Evolutionary conservation across 2,888 invertebrate genomes (phyloP).

Genomic region (Oxyteleia sp.): DNA sequence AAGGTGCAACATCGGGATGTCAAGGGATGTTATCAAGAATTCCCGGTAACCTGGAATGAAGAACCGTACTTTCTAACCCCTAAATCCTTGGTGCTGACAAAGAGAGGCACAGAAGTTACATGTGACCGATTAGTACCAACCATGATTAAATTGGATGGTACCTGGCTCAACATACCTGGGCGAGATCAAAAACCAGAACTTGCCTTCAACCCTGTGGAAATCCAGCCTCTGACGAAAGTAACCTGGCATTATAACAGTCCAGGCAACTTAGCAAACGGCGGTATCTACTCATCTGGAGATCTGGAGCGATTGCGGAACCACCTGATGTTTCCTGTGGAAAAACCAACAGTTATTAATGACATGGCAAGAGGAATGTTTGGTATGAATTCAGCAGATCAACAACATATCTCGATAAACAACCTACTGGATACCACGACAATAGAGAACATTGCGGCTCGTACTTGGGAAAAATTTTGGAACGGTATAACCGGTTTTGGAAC

Average conservation of each 20-base stretch:
- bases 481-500: constrained; percentile 2
- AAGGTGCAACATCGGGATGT: constrained; percentile 64
- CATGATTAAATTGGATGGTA: background rate
- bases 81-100: constrained; percentile 65
- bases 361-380: background rate
- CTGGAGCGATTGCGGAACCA: constrained; percentile 27
- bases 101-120: background rate
- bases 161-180: background rate
- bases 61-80: constrained; percentile 71
- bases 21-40: constrained; percentile 64
- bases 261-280: constrained; percentile 28
- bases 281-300: constrained; percentile 49
- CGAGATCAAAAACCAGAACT: background rate
- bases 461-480: constrained; percentile 20
- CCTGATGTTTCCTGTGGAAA: constrained; percentile 47
- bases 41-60: constrained; percentile 11
- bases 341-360: constrained; percentile 18
- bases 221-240: background rate
- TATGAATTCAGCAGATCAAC: background rate
- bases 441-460: background rate
- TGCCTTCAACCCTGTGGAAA: background rate
- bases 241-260: constrained; percentile 29
- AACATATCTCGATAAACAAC: background rate
- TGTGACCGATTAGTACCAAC: background rate
- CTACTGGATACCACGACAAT: constrained; percentile 17